A percentile compares a stretch with the other conserved stretches of the same genome.
Conservation (phyloP, 2,888 invertebrate genomes). For the Tetropium fuscum region DNA sequence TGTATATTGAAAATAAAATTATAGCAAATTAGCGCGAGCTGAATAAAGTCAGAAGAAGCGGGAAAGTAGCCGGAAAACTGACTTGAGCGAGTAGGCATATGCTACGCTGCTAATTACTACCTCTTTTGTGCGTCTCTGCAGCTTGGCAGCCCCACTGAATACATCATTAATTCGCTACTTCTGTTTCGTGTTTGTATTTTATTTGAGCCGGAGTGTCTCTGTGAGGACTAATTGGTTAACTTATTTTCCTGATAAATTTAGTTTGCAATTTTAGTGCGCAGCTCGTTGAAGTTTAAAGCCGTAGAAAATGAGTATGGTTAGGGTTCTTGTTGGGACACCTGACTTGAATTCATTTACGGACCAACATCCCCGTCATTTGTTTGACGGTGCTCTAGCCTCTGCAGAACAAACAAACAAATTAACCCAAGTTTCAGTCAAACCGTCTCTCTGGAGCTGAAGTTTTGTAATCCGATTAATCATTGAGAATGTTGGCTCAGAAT, state of each 20-base stretch:
- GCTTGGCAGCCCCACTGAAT: slow-evolving; percentile 33
- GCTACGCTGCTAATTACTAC: slow-evolving; percentile 21
- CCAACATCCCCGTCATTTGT: not conserved
- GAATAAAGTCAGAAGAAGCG: slow-evolving; percentile 1
- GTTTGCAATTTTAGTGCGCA: not conserved
- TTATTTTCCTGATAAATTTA: slow-evolving; percentile 29
- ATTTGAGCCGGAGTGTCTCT: slow-evolving; percentile 27
- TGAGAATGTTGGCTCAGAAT: not conserved
- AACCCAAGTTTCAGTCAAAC: slow-evolving; percentile 21
- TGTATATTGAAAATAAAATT: no score
- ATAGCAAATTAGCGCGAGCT: not conserved
- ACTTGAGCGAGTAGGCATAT: slow-evolving; percentile 4
- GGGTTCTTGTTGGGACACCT: slow-evolving; percentile 12
- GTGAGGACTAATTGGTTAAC: slow-evolving; percentile 27
- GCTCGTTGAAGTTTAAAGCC: slow-evolving; percentile 1
- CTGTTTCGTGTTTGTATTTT: slow-evolving; percentile 36
- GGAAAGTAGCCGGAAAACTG: slow-evolving; percentile 5
- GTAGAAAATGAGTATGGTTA: slow-evolving; percentile 1
- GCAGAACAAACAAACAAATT: slow-evolving; percentile 23
- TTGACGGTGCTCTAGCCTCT: not conserved
- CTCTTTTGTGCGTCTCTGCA: slow-evolving; percentile 27
- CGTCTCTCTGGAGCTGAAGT: slow-evolving; percentile 16
- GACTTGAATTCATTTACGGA: slow-evolving; percentile 23
- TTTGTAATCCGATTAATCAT: slow-evolving; percentile 14
- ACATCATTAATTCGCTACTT: slow-evolving; percentile 38